phyloP scores from a whole-genome alignment of 1,140 invertebrate species.

The Leptestheria dahalacensis region DNA sequence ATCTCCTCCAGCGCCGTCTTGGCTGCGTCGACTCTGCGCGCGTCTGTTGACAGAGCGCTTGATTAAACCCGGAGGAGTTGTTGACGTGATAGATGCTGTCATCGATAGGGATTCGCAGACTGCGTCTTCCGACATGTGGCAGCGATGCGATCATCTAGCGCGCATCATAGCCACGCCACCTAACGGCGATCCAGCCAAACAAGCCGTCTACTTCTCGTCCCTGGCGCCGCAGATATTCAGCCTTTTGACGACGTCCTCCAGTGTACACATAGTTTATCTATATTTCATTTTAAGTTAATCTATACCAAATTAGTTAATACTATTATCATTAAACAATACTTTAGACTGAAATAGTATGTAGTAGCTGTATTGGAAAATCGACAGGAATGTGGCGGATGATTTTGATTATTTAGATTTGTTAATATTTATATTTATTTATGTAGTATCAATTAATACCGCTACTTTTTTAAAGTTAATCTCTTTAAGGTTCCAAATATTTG shows the following conservation, averaged over 20 bases:
- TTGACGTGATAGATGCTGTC: conserved; percentile 41
- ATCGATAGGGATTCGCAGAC: conserved; percentile 35
- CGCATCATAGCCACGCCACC: conserved; percentile 43
- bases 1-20: conserved; percentile 32
- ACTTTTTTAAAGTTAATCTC: no score
- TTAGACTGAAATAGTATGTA: no score
- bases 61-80: conserved; percentile 39
- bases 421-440: not conserved
- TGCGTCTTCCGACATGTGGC: conserved; percentile 40
- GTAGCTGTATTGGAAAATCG: no score
- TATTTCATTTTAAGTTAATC: not conserved
- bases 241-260: not conserved
- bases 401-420: not conserved
- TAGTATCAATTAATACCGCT: not conserved
- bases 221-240: not conserved
- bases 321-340: no score
- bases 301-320: not conserved
- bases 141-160: conserved; percentile 36
- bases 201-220: not conserved
- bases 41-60: conserved; percentile 41
- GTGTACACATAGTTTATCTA: no score
- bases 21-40: conserved; percentile 43
- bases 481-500: no score
- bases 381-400: no score
- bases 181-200: conserved; percentile 20